phyloP scores from a whole-genome alignment of 2,113 vertebrate genomes.

The Rhea americana region DNA sequence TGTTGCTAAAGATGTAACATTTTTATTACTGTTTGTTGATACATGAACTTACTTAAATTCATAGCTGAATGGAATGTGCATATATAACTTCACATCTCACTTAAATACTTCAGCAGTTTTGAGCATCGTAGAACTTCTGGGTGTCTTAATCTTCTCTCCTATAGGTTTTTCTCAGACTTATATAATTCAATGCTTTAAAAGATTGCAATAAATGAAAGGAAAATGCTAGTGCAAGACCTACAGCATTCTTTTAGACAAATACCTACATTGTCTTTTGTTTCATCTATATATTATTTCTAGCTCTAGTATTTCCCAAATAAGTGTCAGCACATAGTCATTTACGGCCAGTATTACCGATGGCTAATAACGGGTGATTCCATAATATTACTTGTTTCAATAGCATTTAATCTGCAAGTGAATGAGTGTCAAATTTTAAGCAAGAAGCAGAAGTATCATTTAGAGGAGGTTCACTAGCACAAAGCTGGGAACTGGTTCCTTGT shows the following conservation, averaged over 20 bases:
- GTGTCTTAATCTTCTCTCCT: background rate
- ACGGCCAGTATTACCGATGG: background rate
- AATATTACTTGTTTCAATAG: background rate
- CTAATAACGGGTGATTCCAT: background rate
- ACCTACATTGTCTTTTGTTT: background rate
- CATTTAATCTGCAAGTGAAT: background rate
- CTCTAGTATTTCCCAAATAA: background rate
- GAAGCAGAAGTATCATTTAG: background rate
- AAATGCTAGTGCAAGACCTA: background rate
- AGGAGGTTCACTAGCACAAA: background rate
- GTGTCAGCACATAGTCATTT: background rate
- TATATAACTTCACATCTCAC: background rate
- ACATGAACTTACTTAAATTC: background rate
- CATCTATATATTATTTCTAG: background rate
- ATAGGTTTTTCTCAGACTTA: background rate
- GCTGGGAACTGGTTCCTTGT: background rate
- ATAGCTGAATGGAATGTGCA: fast-evolving
- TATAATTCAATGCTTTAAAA: background rate
- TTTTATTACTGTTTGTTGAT: background rate
- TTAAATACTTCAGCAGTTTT: background rate
- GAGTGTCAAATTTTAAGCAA: background rate
- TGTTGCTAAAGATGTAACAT: background rate
- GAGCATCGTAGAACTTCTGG: background rate
- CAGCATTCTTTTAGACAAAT: background rate
- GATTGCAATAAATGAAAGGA: background rate